These are phyloP conservation scores for Momotus momota DNA, from an alignment of 2,797 vertebrate species.

Conservation along the genomic window DNA sequence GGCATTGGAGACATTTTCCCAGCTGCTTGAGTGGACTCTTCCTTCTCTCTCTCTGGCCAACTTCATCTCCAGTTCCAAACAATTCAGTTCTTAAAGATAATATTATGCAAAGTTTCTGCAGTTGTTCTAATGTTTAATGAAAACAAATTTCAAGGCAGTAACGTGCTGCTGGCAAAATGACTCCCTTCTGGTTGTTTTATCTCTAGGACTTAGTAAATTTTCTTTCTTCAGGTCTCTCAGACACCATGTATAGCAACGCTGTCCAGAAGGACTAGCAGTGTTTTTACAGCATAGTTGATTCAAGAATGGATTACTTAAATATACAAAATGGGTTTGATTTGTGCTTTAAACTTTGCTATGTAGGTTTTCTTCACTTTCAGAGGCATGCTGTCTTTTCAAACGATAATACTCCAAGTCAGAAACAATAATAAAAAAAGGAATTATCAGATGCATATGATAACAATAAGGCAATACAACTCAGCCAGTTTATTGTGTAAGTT, in stretches of 20 bases:
- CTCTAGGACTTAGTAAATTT: not conserved
- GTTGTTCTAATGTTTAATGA: not conserved
- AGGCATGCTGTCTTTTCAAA: not conserved
- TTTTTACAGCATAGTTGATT: not conserved
- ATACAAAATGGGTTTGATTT: not conserved
- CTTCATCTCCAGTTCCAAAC: not conserved
- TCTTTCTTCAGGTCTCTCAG: not conserved
- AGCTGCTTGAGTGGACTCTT: not conserved
- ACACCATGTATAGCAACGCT: not conserved
- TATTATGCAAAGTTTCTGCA: not conserved
- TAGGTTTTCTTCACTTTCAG: not conserved
- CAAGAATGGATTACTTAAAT: not conserved
- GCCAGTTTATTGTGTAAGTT: not conserved
- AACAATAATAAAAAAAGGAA: not conserved
- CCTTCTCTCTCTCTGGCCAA: not conserved
- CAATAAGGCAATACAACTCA: not conserved
- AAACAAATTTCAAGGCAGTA: not conserved
- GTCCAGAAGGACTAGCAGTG: not conserved
- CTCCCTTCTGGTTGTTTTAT: not conserved
- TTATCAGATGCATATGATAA: not conserved
- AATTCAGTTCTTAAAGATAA: not conserved
- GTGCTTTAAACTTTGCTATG: not conserved
- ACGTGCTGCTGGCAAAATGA: not conserved
- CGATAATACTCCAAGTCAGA: not conserved
- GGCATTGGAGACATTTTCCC: not conserved